Percentiles rank a stretch among this genome's conserved stretches.
These are phyloP conservation scores for Glossophaga mutica DNA, from an alignment of 2,797 vertebrate genomes.

Conservation along the genomic window DNA sequence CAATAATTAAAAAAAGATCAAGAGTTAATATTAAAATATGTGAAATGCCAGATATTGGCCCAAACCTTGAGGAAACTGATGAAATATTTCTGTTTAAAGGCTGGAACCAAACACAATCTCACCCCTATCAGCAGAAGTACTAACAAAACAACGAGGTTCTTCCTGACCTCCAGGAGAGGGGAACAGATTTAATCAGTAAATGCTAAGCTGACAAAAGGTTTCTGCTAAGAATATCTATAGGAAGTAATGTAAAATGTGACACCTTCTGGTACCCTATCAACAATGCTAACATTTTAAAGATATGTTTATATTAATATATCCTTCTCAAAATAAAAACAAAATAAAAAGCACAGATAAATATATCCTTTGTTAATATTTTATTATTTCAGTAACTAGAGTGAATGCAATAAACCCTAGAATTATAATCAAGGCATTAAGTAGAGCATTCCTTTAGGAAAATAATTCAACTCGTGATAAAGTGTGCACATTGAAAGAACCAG, in stretches of 20 bases:
- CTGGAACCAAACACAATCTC: not conserved
- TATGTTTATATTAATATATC: not conserved
- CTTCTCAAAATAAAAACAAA: not conserved
- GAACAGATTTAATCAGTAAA: not conserved
- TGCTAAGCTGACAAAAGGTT: not conserved
- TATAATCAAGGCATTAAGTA: not conserved
- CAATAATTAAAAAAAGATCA: not conserved
- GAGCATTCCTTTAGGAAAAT: not conserved
- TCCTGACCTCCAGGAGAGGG: not conserved
- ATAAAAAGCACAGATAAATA: not conserved
- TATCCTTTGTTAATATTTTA: not conserved
- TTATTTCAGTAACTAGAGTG: not conserved
- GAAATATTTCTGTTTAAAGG: not conserved
- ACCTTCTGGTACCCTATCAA: not conserved
- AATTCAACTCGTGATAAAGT: not conserved
- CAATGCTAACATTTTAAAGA: not conserved
- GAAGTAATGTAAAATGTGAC: not conserved
- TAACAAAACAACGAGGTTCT: not conserved
- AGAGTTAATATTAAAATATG: constrained; percentile 42
- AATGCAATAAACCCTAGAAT: not conserved
- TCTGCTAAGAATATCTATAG: not conserved
- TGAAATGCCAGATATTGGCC: constrained; percentile 4
- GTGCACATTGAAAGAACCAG: not conserved
- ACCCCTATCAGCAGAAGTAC: not conserved
- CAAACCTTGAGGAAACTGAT: not conserved